Evolutionary conservation across 2,888 invertebrate species (phyloP).

Genomic region (Cantharis rustica): DNA sequence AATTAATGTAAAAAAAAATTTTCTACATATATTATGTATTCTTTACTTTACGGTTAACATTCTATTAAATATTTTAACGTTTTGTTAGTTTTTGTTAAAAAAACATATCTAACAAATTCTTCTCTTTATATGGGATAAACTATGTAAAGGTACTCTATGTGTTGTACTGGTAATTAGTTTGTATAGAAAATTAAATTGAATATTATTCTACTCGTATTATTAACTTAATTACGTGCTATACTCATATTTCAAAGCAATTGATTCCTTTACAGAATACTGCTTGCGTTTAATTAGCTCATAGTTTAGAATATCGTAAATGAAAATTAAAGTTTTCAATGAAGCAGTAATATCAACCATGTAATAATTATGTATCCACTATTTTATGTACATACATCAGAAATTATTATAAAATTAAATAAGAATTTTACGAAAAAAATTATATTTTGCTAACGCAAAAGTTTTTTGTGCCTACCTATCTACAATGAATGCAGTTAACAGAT

Average conservation of each 20-base stretch:
- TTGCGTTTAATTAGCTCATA: not conserved
- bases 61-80: no score
- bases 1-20: no score
- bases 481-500: not conserved
- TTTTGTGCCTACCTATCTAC: not conserved
- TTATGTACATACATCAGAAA: not conserved
- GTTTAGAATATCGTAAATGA: not conserved
- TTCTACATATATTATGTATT: no score
- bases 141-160: no score
- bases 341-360: not conserved
- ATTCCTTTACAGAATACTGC: not conserved
- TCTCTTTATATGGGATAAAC: no score
- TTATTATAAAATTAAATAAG: not conserved
- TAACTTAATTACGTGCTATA: not conserved
- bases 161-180: not conserved
- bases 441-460: not conserved
- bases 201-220: not conserved
- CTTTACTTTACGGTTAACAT: no score
- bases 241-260: not conserved
- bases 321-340: not conserved
- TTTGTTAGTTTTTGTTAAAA: no score
- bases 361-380: not conserved
- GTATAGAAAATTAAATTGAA: not conserved
- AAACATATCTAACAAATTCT: no score
- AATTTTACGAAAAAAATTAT: not conserved